Conservation (phyloP, 2,888 invertebrate genomes). For the Dynastes grantii region DNA sequence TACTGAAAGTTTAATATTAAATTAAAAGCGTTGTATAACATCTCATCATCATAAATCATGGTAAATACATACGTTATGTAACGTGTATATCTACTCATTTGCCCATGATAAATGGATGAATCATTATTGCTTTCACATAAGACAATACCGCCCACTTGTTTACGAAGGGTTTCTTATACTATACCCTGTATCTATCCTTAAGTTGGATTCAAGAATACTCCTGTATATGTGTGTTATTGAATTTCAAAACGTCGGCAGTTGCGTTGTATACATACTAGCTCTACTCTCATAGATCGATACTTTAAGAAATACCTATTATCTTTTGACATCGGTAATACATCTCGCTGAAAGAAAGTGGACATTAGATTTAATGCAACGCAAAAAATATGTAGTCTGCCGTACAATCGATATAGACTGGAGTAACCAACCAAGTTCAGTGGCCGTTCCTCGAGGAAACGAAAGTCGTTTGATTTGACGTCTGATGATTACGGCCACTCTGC, state of each 20-base stretch:
- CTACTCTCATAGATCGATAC: neutral
- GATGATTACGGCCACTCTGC: neutral
- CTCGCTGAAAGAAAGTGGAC: constrained; percentile 27
- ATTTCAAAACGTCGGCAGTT: neutral
- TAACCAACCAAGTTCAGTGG: constrained; percentile 16
- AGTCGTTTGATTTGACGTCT: constrained; percentile 30
- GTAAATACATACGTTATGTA: no score
- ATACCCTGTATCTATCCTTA: no score
- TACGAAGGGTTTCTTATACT: no score
- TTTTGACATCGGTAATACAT: constrained; percentile 27
- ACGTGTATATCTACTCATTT: no score
- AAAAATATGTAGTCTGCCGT: constrained; percentile 24
- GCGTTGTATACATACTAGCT: neutral
- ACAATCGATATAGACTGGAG: constrained; percentile 28
- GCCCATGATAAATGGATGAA: no score
- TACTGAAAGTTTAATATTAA: no score
- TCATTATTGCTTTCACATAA: no score
- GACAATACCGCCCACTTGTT: no score
- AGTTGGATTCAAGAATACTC: no score
- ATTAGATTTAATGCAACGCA: constrained; percentile 30
- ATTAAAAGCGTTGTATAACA: no score
- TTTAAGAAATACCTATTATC: constrained; percentile 29
- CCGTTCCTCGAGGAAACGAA: constrained; percentile 20
- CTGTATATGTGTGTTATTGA: neutral
- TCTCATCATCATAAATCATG: no score